Evolutionary conservation across 2,888 invertebrate genomes (phyloP).

Genomic region (Agrotis ipsilon): DNA sequence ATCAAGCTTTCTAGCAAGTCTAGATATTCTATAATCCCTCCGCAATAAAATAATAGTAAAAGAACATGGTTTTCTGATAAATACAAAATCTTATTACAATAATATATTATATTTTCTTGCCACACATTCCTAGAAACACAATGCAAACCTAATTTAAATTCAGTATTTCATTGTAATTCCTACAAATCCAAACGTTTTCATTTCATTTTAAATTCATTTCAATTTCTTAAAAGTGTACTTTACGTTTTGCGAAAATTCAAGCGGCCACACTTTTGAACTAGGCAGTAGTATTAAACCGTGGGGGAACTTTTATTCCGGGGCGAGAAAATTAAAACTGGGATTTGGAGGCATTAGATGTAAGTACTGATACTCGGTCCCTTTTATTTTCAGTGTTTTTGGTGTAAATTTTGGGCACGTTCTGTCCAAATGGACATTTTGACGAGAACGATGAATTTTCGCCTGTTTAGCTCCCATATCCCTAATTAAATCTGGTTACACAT

Average conservation of each 20-base stretch:
- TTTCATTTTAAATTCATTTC: constrained; percentile 56
- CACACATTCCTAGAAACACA: not conserved
- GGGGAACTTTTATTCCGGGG: constrained; percentile 52
- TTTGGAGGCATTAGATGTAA: constrained; percentile 60
- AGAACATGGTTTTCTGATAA: not conserved
- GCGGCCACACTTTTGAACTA: constrained; percentile 57
- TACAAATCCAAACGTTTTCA: constrained; percentile 34
- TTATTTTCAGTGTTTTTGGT: constrained; percentile 57
- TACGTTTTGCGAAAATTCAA: constrained; percentile 58
- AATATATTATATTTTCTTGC: not conserved
- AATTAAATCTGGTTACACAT: constrained; percentile 64
- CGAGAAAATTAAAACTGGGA: constrained; percentile 66
- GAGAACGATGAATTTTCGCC: constrained; percentile 60
- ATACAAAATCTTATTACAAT: not conserved
- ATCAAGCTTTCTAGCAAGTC: no score
- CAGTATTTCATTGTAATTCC: constrained; percentile 20
- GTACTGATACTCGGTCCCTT: constrained; percentile 58
- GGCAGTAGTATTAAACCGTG: constrained; percentile 42
- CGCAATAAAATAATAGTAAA: no score
- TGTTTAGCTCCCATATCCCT: constrained; percentile 60
- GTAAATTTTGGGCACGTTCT: constrained; percentile 59
- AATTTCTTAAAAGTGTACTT: constrained; percentile 57
- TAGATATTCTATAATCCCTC: no score
- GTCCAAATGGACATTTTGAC: constrained; percentile 58
- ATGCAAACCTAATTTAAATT: constrained; percentile 1